A percentile compares a stretch with the other conserved stretches of the same genome.
Conservation (phyloP, 2,113 vertebrate genomes). For the Cyanoderma ruficeps region DNA sequence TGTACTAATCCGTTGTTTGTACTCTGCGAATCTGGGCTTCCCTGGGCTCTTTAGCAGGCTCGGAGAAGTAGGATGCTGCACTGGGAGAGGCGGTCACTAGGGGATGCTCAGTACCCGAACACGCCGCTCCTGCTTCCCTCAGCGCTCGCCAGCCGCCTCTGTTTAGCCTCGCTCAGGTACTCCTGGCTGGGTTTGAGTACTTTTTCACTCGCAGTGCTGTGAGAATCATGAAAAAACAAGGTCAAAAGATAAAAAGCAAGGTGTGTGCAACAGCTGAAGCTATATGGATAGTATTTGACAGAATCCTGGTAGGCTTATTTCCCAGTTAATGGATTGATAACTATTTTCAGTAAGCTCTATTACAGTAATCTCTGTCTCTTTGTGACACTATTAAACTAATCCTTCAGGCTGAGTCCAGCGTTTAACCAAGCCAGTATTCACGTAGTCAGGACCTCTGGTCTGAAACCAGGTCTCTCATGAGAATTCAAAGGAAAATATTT, state of each 20-base stretch:
- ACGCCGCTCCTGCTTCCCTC: neutral
- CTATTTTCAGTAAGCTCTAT: neutral
- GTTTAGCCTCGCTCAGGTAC: neutral
- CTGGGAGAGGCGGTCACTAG: constrained; percentile 16
- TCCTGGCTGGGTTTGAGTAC: neutral
- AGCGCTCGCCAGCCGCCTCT: neutral
- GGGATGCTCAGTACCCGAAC: constrained; percentile 45
- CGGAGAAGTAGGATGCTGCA: neutral
- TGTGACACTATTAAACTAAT: neutral
- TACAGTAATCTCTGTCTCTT: neutral
- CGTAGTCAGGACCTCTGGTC: neutral
- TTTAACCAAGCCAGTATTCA: neutral
- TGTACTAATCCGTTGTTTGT: neutral
- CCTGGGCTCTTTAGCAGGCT: neutral
- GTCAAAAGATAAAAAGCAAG: neutral
- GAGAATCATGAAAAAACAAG: neutral
- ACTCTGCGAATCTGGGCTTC: neutral
- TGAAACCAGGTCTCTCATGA: neutral
- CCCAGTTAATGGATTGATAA: neutral
- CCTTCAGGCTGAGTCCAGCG: neutral
- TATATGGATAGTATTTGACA: neutral
- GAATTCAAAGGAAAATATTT: neutral
- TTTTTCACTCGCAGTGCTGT: neutral
- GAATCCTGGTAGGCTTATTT: neutral
- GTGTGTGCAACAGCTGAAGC: neutral